Evolutionary conservation across 2,113 vertebrate genomes (phyloP).

Genomic region (Ardeotis arabs): DNA sequence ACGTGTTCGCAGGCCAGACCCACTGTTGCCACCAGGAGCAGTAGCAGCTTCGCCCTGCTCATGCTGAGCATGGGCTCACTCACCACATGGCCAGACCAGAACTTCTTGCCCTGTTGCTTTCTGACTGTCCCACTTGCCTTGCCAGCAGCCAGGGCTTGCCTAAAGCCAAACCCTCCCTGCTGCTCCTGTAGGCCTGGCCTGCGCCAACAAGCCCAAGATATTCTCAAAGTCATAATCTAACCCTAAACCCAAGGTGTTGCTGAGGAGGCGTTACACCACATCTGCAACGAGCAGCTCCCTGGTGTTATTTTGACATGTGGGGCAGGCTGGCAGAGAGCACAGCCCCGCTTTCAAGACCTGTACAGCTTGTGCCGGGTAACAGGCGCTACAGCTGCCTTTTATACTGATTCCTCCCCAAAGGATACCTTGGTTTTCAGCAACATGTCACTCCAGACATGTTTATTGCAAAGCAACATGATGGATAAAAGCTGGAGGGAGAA

Average conservation of each 20-base stretch:
- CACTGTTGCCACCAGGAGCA: background rate
- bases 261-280: accelerated
- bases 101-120: background rate
- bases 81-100: accelerated
- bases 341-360: accelerated
- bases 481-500: slow-evolving; percentile 8
- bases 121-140: background rate
- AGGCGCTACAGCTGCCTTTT: background rate
- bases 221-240: background rate
- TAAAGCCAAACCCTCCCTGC: background rate
- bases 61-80: background rate
- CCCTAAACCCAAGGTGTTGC: background rate
- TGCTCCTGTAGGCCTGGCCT: background rate
- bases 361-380: background rate
- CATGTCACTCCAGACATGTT: background rate
- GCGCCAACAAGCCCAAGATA: background rate
- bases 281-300: background rate
- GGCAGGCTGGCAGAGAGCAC: background rate
- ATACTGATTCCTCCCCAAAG: background rate
- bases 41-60: background rate
- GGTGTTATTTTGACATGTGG: accelerated
- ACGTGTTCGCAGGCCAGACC: accelerated
- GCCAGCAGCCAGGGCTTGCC: background rate
- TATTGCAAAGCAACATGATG: background rate
- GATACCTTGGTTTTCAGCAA: background rate